phyloP scores from a whole-genome alignment of 2,888 invertebrate genomes.

The Agelastica alni region DNA sequence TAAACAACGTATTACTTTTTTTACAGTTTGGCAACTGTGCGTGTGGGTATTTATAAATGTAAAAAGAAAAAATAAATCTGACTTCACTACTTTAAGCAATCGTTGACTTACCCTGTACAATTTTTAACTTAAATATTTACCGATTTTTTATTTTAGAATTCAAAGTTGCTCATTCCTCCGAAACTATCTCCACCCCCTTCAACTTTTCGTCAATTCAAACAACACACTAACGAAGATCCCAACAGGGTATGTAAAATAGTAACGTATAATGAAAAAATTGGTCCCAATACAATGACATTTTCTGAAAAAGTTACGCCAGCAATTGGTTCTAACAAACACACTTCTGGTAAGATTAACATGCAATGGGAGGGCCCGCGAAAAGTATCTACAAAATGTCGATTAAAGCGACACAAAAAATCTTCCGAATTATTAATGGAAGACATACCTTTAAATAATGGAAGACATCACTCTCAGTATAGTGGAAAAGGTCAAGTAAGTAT shows the following conservation, averaged over 20 bases:
- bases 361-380: slow-evolving; percentile 78
- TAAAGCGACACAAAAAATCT: slow-evolving; percentile 67
- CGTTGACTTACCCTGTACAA: no score
- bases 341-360: slow-evolving; percentile 56
- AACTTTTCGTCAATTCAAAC: slow-evolving; percentile 51
- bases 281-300: slow-evolving; percentile 54
- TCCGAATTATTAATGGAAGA: slow-evolving; percentile 66
- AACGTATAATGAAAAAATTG: slow-evolving; percentile 55
- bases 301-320: slow-evolving; percentile 50
- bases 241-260: slow-evolving; percentile 50
- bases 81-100: no score
- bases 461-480: slow-evolving; percentile 76
- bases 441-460: slow-evolving; percentile 70
- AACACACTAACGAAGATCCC: slow-evolving; percentile 42
- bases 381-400: slow-evolving; percentile 69
- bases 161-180: slow-evolving; percentile 70
- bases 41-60: no score
- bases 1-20: no score
- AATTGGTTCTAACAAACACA: slow-evolving; percentile 39
- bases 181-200: slow-evolving; percentile 53
- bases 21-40: no score
- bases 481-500: slow-evolving; percentile 57
- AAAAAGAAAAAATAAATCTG: no score
- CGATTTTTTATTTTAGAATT: slow-evolving; percentile 57
- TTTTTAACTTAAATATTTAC: no score